phyloP scores from a whole-genome alignment of 2,113 vertebrate species.

The Scophthalmus maximus region DNA sequence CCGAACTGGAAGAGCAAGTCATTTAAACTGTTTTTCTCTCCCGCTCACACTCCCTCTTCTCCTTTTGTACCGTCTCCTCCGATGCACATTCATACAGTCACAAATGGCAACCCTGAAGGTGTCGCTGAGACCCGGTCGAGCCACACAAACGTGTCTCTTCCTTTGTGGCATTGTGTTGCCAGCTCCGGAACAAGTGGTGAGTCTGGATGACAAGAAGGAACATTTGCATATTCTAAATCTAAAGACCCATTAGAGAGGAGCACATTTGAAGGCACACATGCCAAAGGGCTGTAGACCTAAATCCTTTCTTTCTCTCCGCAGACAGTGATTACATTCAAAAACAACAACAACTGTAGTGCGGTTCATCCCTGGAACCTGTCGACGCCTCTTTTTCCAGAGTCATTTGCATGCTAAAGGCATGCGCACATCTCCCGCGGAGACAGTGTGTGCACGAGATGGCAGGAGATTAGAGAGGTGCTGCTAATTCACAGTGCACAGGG shows the following conservation, averaged over 20 bases:
- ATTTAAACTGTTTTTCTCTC: slow-evolving; percentile 59
- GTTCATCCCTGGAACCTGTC: slow-evolving; percentile 26
- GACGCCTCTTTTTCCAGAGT: slow-evolving; percentile 14
- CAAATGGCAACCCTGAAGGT: slow-evolving; percentile 55
- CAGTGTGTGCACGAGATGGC: slow-evolving; percentile 48
- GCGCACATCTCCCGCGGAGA: slow-evolving; percentile 26
- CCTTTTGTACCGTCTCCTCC: slow-evolving; percentile 18
- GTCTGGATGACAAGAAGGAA: slow-evolving; percentile 9
- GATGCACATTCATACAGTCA: slow-evolving; percentile 44
- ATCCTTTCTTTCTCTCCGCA: slow-evolving; percentile 1
- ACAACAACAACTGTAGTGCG: slow-evolving; percentile 2
- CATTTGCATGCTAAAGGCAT: slow-evolving; percentile 54
- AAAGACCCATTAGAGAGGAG: not conserved
- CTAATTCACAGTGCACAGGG: slow-evolving; percentile 65
- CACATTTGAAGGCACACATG: not conserved
- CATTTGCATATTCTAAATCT: slow-evolving; percentile 1
- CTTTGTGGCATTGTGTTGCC: slow-evolving; percentile 19
- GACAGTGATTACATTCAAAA: slow-evolving; percentile 33
- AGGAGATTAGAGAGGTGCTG: slow-evolving; percentile 57
- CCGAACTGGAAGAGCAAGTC: slow-evolving; percentile 49
- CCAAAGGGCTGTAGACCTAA: not conserved
- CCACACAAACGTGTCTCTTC: slow-evolving; percentile 37
- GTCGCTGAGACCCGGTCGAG: slow-evolving; percentile 42
- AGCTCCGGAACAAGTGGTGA: slow-evolving; percentile 26
- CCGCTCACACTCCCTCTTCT: slow-evolving; percentile 17